Conservation (phyloP, 2,888 invertebrate genomes). For the Cremastinae sp. region DNA sequence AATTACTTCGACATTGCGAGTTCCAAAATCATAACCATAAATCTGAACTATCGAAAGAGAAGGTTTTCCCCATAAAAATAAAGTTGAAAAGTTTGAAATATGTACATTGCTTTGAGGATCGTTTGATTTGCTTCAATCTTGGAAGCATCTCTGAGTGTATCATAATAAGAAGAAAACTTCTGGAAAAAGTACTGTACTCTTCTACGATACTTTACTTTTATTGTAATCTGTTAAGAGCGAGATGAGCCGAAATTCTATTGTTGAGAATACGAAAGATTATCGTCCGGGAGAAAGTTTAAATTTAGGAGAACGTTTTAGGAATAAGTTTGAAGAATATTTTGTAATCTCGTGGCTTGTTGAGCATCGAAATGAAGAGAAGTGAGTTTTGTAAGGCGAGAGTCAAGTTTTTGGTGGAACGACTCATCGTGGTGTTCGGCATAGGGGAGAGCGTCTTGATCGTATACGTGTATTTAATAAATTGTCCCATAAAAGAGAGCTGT, state of each 20-base stretch:
- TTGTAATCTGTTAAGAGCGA: constrained; percentile 23
- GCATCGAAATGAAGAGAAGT: constrained; percentile 12
- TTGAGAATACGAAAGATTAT: constrained; percentile 48
- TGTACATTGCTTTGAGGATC: no score
- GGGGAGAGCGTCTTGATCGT: neutral
- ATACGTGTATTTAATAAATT: constrained; percentile 7
- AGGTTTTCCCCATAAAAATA: no score
- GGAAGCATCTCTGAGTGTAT: constrained; percentile 7
- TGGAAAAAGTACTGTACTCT: constrained; percentile 1
- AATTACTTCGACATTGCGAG: no score
- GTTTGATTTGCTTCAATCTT: constrained; percentile 9
- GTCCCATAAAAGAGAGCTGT: constrained; percentile 25
- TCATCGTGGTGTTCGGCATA: neutral
- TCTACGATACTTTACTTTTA: constrained; percentile 28
- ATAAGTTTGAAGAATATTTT: constrained; percentile 67
- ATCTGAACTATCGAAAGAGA: no score
- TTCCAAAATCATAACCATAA: no score
- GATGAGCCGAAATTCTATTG: constrained; percentile 16
- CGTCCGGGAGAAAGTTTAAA: constrained; percentile 59
- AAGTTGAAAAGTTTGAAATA: no score
- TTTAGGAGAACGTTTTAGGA: constrained; percentile 61
- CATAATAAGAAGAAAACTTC: constrained; percentile 26
- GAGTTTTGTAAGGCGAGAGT: constrained; percentile 31
- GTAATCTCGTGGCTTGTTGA: constrained; percentile 36
- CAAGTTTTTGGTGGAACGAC: neutral